phyloP scores from a whole-genome alignment of 2,888 invertebrate genomes.

The Heliconius hortense region DNA sequence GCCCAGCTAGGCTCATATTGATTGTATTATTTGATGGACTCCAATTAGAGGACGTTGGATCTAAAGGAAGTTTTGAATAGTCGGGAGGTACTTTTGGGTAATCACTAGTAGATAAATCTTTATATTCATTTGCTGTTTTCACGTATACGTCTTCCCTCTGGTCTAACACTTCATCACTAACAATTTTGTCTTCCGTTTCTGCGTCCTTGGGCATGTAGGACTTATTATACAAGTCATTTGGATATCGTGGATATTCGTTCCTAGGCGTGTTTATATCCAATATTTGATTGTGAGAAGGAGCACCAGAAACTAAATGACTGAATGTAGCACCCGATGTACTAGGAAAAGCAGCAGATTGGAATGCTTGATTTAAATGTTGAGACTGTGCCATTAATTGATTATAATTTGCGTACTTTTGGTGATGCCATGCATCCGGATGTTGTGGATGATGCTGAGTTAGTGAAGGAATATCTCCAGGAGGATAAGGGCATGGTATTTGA shows the following conservation, averaged over 20 bases:
- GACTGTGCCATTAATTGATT: conserved; percentile 81
- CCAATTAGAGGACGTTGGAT: conserved; percentile 81
- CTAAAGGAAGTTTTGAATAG: conserved; percentile 75
- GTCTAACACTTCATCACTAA: conserved; percentile 69
- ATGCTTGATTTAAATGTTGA: conserved; percentile 82
- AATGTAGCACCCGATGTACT: conserved; percentile 75
- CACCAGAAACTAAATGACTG: conserved; percentile 75
- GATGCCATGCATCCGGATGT: conserved; percentile 78
- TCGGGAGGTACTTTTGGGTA: conserved; percentile 82
- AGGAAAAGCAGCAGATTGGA: conserved; percentile 77
- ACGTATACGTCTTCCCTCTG: conserved; percentile 69
- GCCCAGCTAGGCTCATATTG: conserved; percentile 75
- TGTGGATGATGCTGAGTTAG: conserved; percentile 76
- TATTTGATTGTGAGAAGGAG: conserved; percentile 76
- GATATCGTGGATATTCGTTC: conserved; percentile 74
- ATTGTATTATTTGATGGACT: conserved; percentile 76
- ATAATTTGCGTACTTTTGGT: conserved; percentile 80
- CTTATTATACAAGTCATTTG: conserved; percentile 71
- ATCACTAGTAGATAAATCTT: conserved; percentile 75
- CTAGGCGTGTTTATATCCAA: conserved; percentile 76
- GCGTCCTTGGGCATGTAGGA: conserved; percentile 75
- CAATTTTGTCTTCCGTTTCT: conserved; percentile 68
- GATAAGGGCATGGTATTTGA: conserved; percentile 77
- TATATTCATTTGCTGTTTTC: conserved; percentile 71
- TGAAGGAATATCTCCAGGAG: conserved; percentile 70